A percentile compares a stretch with the other conserved stretches of the same genome.
Conservation (phyloP, 2,797 vertebrate species). For the Enteromius treurensis region DNA sequence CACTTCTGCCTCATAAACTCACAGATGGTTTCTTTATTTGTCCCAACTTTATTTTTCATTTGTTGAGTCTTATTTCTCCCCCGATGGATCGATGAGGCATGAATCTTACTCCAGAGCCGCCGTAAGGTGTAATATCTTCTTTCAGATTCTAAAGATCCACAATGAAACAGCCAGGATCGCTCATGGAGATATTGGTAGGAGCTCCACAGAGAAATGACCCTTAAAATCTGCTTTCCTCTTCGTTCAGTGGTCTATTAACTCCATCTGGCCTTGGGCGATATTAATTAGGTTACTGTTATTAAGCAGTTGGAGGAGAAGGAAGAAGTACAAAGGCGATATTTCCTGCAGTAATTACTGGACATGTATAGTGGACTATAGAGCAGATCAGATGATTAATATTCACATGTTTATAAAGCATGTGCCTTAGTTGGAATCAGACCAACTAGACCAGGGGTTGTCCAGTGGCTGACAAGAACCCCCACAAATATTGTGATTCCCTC, state of each 20-base stretch:
- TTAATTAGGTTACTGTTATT: constrained; percentile 64
- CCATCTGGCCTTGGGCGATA: constrained; percentile 48
- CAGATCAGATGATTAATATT: neutral
- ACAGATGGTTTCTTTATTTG: constrained; percentile 42
- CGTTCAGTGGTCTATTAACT: constrained; percentile 52
- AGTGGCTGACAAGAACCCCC: neutral
- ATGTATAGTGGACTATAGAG: constrained; percentile 1
- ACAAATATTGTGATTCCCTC: neutral
- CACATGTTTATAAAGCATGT: neutral
- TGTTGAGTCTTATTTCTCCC: constrained; percentile 53
- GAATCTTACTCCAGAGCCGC: constrained; percentile 21
- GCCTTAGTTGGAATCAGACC: too few relatives aligned
- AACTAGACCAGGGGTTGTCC: neutral
- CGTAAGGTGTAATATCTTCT: constrained; percentile 44
- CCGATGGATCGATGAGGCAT: constrained; percentile 57
- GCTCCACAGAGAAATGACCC: constrained; percentile 14
- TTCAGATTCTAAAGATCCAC: constrained; percentile 32
- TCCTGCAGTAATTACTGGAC: constrained; percentile 1
- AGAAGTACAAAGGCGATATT: constrained; percentile 47
- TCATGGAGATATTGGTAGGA: constrained; percentile 13
- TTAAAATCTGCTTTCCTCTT: constrained; percentile 22
- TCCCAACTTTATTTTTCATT: constrained; percentile 57
- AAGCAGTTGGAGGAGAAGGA: constrained; percentile 47
- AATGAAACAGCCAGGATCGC: constrained; percentile 5
- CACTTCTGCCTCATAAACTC: constrained; percentile 57